Base-by-base conservation (phyloP, 2,797 vertebrate species). In the Halcyon leucocephala region DNA sequence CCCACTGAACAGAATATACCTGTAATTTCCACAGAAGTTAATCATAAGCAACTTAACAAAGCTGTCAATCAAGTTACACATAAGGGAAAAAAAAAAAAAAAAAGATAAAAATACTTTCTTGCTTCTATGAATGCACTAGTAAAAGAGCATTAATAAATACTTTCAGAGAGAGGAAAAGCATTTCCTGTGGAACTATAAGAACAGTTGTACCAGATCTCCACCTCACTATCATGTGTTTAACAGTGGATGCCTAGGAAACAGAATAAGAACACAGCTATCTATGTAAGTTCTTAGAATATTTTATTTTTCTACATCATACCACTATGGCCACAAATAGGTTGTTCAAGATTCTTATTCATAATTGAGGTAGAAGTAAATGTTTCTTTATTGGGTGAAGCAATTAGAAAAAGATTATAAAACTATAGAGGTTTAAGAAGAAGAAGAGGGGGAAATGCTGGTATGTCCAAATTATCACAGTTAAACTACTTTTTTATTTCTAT, bases 251-350 rank as follows among this genome's bases (percentile, higher is more conserved):
- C 24, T 39, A 60, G 17, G 39, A 55, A 76, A 67, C 9, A 57
- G n/a, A 39, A 29, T 28, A 70, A 37, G 11, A 78, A 61, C 60
- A 22, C 19, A 49, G 2, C 5, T 80, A 44, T 44, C 16, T 41
- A 12, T 33, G 2, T 17, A 29, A 8, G 2, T 24, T 70, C 25
- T 54, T 62, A 3, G 10, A 81, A 39, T 10, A 35, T 3, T 81
- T 69, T 61, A 1, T 44, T 80, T 93, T 73, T n/a, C 12, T 19
- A 12, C 1, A 0, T 49, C 26, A 39, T 57, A 52, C 2, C 0
- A 0, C 2, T 44, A 61, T 24, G 26, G 3, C 8, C 26, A 55
- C 8, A 89, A 70, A 66, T 10, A 54, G 0, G 2, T 39, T 44
- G 9, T 72, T 28, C 6, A 65, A 65, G 10, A 58, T 64, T 71